A percentile compares a stretch with the other conserved stretches of the same genome.
Conservation (phyloP, 2,888 invertebrate species). For the Nudaria mundana region DNA sequence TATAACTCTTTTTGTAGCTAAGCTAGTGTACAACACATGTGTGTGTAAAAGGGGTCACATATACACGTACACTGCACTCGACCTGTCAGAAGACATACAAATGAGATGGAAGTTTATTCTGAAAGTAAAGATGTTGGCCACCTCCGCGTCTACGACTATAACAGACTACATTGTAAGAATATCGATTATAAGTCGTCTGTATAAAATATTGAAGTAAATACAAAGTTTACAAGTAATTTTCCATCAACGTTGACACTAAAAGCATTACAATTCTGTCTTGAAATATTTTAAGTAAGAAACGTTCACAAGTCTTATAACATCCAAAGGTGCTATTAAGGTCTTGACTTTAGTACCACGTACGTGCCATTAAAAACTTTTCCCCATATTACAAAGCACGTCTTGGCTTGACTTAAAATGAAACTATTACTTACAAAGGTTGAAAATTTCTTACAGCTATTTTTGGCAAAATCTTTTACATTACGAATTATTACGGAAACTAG, state of each 20-base stretch:
- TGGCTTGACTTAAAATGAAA: conserved; percentile 30
- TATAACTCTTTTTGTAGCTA: no score
- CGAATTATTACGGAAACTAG: no score
- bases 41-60: no score
- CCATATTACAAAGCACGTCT: conserved; percentile 46
- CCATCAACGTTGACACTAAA: conserved; percentile 22
- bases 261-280: conserved; percentile 10
- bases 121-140: no score
- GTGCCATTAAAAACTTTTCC: conserved; percentile 56
- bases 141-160: no score
- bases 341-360: conserved; percentile 50
- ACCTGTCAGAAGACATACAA: no score
- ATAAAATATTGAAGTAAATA: no score
- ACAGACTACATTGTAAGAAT: no score
- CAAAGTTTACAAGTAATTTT: conserved; percentile 13
- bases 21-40: no score
- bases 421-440: conserved; percentile 29
- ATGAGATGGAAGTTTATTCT: no score
- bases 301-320: conserved; percentile 32
- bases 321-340: conserved; percentile 40
- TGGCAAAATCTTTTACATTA: background rate
- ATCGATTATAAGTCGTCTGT: no score
- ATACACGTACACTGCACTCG: no score
- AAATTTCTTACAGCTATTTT: conserved; percentile 6
- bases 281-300: conserved; percentile 29